Percentiles rank a stretch among this genome's conserved stretches.
Evolutionary conservation across 2,113 vertebrate species (phyloP).

Genomic region (Thymallus thymallus): DNA sequence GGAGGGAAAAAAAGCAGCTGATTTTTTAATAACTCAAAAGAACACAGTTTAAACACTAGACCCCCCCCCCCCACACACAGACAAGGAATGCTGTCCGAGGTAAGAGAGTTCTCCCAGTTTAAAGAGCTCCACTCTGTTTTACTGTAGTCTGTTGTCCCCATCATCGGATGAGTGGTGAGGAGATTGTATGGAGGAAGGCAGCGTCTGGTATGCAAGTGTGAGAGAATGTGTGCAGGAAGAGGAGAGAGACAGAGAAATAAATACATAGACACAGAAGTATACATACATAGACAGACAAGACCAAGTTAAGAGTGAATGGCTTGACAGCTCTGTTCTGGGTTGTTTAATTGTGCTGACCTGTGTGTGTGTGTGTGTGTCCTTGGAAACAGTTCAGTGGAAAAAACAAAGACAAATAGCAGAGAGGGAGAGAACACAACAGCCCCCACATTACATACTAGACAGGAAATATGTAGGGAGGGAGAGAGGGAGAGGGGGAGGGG

Average conservation of each 20-base stretch:
- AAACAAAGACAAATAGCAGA: conserved; percentile 63
- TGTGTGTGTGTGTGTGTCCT: conserved; percentile 36
- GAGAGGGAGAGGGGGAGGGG: background rate
- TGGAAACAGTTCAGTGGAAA: conserved; percentile 46
- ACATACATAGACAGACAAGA: no score
- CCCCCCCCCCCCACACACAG: background rate
- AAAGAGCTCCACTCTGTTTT: no score
- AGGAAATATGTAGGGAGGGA: conserved; percentile 61
- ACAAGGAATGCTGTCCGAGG: background rate
- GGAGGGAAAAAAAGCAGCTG: background rate
- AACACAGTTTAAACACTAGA: background rate
- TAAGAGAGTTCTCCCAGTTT: background rate
- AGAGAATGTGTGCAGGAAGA: background rate
- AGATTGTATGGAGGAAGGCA: background rate
- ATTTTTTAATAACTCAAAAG: background rate
- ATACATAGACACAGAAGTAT: background rate
- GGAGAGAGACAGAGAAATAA: background rate
- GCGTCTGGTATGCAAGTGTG: background rate
- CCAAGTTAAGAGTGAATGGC: no score
- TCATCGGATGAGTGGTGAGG: no score
- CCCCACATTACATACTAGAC: conserved; percentile 68
- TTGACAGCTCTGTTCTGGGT: no score
- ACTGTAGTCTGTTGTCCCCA: no score
- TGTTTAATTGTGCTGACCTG: background rate
- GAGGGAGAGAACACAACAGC: conserved; percentile 30